Conservation (phyloP, 2,888 invertebrate genomes). For the Trichacis sp. region DNA sequence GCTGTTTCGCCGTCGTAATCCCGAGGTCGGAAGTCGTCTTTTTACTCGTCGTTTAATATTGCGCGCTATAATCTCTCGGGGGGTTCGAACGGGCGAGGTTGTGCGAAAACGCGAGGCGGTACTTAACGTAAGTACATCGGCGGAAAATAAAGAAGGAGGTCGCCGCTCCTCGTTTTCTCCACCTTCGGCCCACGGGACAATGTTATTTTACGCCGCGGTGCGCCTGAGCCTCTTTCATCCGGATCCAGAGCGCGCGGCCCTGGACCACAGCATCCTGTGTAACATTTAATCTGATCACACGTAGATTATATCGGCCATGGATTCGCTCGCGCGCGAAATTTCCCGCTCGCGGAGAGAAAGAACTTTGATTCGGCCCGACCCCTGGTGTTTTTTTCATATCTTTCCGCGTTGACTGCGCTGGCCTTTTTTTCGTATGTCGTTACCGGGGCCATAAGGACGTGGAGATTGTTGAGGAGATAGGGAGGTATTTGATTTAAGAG, state of each 20-base stretch:
- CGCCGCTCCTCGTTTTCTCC: slow-evolving; percentile 38
- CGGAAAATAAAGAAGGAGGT: slow-evolving; percentile 54
- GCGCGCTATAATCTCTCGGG: slow-evolving; percentile 56
- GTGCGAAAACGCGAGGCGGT: slow-evolving; percentile 46
- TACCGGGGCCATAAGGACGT: slow-evolving; percentile 9
- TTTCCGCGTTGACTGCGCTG: slow-evolving; percentile 19
- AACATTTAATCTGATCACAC: slow-evolving; percentile 68
- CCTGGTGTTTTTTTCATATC: slow-evolving; percentile 10
- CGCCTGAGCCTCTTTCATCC: slow-evolving; percentile 69
- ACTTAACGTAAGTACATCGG: slow-evolving; percentile 59
- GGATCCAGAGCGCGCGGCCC: slow-evolving; percentile 49
- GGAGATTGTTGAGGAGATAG: slow-evolving; percentile 17
- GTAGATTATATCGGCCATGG: slow-evolving; percentile 65
- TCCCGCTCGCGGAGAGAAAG: slow-evolving; percentile 27
- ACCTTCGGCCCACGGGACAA: slow-evolving; percentile 59
- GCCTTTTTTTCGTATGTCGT: slow-evolving; percentile 22
- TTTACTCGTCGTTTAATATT: slow-evolving; percentile 64
- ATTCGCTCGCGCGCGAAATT: slow-evolving; percentile 46
- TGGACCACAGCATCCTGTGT: slow-evolving; percentile 50
- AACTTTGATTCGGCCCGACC: slow-evolving; percentile 24
- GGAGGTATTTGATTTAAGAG: neutral
- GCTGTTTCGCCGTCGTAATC: slow-evolving; percentile 55
- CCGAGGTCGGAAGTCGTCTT: slow-evolving; percentile 59
- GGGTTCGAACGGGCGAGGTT: slow-evolving; percentile 35
- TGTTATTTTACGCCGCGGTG: slow-evolving; percentile 69